Conservation (phyloP, 2,113 vertebrate species). For the Perognathus longimembris region DNA sequence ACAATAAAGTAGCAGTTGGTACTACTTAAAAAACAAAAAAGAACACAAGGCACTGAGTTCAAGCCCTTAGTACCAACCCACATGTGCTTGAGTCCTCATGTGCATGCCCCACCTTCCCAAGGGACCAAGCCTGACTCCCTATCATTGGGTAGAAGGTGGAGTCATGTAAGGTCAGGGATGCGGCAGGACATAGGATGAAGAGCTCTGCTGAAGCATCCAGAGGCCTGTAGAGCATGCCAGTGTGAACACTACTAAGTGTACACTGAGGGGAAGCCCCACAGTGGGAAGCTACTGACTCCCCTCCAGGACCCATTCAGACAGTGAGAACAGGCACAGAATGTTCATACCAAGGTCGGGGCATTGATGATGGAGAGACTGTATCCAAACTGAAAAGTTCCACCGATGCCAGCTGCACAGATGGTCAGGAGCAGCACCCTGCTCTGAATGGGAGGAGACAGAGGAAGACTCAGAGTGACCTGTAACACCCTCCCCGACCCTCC, state of each 20-base stretch:
- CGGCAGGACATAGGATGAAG: neutral
- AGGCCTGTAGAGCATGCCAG: neutral
- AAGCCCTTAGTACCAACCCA: too few relatives aligned
- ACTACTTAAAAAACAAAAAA: too few relatives aligned
- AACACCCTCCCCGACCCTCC: neutral
- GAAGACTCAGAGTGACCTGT: neutral
- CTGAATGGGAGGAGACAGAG: slow-evolving; percentile 81
- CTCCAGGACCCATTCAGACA: neutral
- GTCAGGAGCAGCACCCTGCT: slow-evolving; percentile 89
- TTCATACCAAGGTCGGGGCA: slow-evolving; percentile 90
- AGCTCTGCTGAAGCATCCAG: neutral
- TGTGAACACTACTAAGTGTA: neutral
- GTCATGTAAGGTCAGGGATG: neutral
- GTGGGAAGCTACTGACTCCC: neutral
- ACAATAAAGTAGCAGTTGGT: too few relatives aligned
- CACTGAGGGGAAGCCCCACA: neutral
- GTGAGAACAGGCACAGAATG: neutral
- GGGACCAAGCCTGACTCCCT: neutral
- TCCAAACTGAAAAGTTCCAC: slow-evolving; percentile 95
- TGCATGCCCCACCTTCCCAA: neutral
- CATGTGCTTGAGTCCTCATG: too few relatives aligned
- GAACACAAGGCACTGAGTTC: too few relatives aligned
- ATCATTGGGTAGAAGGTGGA: neutral
- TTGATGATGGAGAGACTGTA: slow-evolving; percentile 96
- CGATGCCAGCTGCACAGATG: slow-evolving; percentile 91